Base-by-base conservation (phyloP, 2,113 vertebrate species). In the Aldabrachelys gigantea region DNA sequence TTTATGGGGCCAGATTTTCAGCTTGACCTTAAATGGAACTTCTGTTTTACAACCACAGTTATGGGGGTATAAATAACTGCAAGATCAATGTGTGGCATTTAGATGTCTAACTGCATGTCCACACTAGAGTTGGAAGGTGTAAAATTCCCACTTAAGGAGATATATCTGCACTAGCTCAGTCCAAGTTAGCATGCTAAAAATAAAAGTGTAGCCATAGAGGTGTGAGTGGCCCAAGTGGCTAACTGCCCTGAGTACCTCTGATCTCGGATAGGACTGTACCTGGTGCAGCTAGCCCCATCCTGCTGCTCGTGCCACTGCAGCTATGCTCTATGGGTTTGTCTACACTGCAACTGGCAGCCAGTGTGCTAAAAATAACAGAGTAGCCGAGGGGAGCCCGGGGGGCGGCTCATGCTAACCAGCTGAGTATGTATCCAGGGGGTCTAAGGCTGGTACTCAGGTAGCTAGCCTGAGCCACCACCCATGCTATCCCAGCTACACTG, bases 11-110 rank as follows among this genome's bases (percentile, higher is more conserved):
- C 0, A 50, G 31, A 81, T 25, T 82, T 49, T 47, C 80, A 83
- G 65, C 69, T 56, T 5, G 1, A 29, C 0, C 0, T 44, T 29
- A 8, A 16, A 25, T 52, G 25, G 84, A 27, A 44, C 44, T 91
- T 80, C 49, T 50, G 65, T 91, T 69, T 65, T 80, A 50, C 27
- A 54, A 5, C 0, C 0, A 44, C 47, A 75, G 76, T 89, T 54
- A 50, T 0, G 0, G 17, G 25, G 7, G 25, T 80, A 38, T 50
- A 0, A 13, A 35, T 57, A 8, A 41, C 0, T 0, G 25, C 44
- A 69, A 44, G 21, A 5, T 7, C 22, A 35, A 25, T 10, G 5
- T 5, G 10, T 62, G 24, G 38, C 47, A 29, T 27, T 65, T 65
- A 35, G 31, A 69, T 38, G 19, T 72, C 65, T 72, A 38, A 38